A percentile compares a stretch with the other conserved stretches of the same genome.
Evolutionary conservation across 2,797 vertebrate species (phyloP).

Genomic region (Limosa lapponica): DNA sequence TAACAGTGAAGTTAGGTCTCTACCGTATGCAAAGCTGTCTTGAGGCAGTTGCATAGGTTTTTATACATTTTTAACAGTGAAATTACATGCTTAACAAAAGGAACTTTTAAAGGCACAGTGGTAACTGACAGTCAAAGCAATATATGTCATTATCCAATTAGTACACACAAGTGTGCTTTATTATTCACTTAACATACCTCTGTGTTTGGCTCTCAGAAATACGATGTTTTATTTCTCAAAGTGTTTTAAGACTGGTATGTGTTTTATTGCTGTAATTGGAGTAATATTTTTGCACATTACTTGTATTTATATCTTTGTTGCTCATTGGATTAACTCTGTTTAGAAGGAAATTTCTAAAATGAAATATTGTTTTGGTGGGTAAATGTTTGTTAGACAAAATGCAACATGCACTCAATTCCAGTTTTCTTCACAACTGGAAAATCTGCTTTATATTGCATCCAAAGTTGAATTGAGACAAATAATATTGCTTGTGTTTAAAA

Average conservation of each 20-base stretch:
- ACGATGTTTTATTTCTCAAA: slow-evolving; percentile 30
- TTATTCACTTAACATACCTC: slow-evolving; percentile 71
- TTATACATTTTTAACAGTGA: slow-evolving; percentile 70
- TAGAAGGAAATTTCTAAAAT: slow-evolving; percentile 11
- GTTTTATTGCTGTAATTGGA: slow-evolving; percentile 26
- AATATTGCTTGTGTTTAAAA: slow-evolving; percentile 19
- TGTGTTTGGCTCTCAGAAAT: slow-evolving; percentile 53
- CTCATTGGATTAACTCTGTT: slow-evolving; percentile 30
- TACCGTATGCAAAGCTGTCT: not conserved
- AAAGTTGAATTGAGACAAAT: slow-evolving; percentile 24
- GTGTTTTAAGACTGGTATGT: slow-evolving; percentile 43
- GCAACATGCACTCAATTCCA: not conserved
- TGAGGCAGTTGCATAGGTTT: slow-evolving; percentile 52
- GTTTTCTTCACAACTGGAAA: not conserved
- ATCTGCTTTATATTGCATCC: not conserved
- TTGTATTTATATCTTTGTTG: not conserved
- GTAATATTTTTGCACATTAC: slow-evolving; percentile 14
- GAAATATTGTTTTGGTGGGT: not conserved
- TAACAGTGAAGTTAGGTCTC: not conserved
- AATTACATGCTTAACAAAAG: slow-evolving; percentile 73
- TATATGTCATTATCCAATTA: slow-evolving; percentile 80
- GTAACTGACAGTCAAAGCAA: slow-evolving; percentile 73
- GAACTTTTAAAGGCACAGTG: slow-evolving; percentile 75
- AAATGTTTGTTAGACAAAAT: slow-evolving; percentile 36
- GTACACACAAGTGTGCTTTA: slow-evolving; percentile 57